A percentile compares a stretch with the other conserved stretches of the same genome.
Evolutionary conservation across 2,113 vertebrate species (phyloP).

Genomic region (Pedionomus torquatus): DNA sequence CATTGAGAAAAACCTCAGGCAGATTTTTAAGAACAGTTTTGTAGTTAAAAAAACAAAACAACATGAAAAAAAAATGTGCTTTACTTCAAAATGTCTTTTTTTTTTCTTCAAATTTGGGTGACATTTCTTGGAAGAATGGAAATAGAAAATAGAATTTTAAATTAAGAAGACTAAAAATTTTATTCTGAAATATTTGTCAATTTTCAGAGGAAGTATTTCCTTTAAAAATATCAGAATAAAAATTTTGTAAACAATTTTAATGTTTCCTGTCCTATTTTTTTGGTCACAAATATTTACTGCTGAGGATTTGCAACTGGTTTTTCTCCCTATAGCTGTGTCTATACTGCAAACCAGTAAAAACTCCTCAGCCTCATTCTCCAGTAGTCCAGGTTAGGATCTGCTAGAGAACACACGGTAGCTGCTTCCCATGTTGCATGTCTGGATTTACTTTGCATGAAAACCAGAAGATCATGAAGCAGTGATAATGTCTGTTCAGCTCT

Average conservation of each 20-base stretch:
- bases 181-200: not conserved
- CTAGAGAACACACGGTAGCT: not conserved
- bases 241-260: not conserved
- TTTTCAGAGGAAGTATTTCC: not conserved
- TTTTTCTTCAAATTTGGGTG: not conserved
- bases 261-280: not conserved
- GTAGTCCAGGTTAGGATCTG: not conserved
- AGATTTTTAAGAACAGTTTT: not conserved
- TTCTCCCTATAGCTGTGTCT: not conserved
- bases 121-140: not conserved
- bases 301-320: not conserved
- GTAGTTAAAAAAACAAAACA: not conserved
- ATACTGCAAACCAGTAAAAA: not conserved
- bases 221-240: not conserved
- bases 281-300: not conserved
- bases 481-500: not conserved
- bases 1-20: not conserved
- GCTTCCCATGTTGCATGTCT: not conserved
- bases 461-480: not conserved
- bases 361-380: not conserved
- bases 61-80: not conserved
- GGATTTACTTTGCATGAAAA: slow-evolving; percentile 3
- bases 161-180: not conserved
- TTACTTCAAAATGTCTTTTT: not conserved
- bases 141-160: not conserved